Base-by-base conservation (phyloP, 2,888 invertebrate genomes). In the Helobdella robusta region DNA sequence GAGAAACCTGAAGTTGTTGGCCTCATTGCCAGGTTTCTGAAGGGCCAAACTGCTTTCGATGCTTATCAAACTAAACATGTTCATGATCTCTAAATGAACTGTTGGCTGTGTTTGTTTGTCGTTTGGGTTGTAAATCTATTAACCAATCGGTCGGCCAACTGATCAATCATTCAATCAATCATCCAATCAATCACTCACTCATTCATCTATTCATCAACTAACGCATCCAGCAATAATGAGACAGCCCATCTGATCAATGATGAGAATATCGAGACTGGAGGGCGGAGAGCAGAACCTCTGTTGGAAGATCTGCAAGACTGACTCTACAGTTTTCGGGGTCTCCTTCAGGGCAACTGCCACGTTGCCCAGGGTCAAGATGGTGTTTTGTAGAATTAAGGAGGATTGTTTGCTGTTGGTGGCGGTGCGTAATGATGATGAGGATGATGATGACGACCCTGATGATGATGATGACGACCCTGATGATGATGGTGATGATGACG, bases 211-310 rank as follows among this genome's bases (percentile, higher is more conserved):
- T n/a, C 56, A 23, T 15, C 18, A 25, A 75, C 78, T 74, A 70
- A 80, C 79, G 73, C 78, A 78, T 68, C 81, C 81, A 30, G 94
- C 91, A 64, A 98, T 90, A 67, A 97, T 89, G 88, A 99, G 97
- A 77, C 93, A 93, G 18, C 97, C 97, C 58, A 99, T 83, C 80
- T 97, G 97, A 79, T 94, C 92, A 5, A 99, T 91, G 74, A 99
- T 98, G 32, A 97, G 81, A 0, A 88, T 88, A 79, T 98, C 97
- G 68, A 97, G 83, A 6, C 88, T 86, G 0, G 92, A 91, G 0
- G 95, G 93, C 0, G 92, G 89, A 50, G 91, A 87, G 75, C 94
- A 94, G 76, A 98, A 88, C 35, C 84, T 84, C 79, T 98, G 95
- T 75, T 94, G 92, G 77, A 97, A 93, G 79, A 98, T 95, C 79